Evolutionary conservation across 2,888 invertebrate genomes (phyloP), one percentile per base, ranked within the genome.

Genomic region (Troides aeacus): DNA sequence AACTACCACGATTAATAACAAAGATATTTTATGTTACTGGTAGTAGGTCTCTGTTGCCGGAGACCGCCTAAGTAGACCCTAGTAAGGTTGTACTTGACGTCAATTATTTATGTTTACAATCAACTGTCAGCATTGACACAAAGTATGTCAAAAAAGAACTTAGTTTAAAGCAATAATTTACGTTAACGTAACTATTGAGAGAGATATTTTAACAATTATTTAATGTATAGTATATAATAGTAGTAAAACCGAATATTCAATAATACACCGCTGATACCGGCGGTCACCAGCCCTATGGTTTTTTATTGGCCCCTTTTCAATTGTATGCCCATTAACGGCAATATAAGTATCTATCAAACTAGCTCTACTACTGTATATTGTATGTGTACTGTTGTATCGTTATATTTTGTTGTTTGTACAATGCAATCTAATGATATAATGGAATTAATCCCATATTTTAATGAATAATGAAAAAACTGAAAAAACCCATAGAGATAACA

Each of bases 251-350:
- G 71, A 65, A 70, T 66, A 59, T 62, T 53, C 58, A 63, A 63
- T 42, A 23, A 15, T 58, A 46, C 50, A 18, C 23, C 61, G 59
- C 39, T 18, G 2, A 24, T 62, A 66, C 2, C 8, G 63, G 24
- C 18, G 57, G 57, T 53, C 72, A 77, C 79, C 76, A 53, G 81
- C 86, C 81, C 80, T 81, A 81, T 80, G 80, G 74, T 79, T 82
- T 84, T 86, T 84, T 85, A 86, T 88, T 89, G 84, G 85, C 21
- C 82, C 82, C 68, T 79, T 74, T 72, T 81, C 85, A 86, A 86
- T 86, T 84, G 84, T 76, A 74, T 73, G 76, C 68, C 75, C 79
- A 81, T 84, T 73, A 77, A 74, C 70, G 66, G 56, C 50, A 63
- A 62, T 67, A 76, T 72, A 77, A 77, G 75, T 76, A 76, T 72